Conservation (phyloP, 2,113 vertebrate genomes). For the Jaculus jaculus region DNA sequence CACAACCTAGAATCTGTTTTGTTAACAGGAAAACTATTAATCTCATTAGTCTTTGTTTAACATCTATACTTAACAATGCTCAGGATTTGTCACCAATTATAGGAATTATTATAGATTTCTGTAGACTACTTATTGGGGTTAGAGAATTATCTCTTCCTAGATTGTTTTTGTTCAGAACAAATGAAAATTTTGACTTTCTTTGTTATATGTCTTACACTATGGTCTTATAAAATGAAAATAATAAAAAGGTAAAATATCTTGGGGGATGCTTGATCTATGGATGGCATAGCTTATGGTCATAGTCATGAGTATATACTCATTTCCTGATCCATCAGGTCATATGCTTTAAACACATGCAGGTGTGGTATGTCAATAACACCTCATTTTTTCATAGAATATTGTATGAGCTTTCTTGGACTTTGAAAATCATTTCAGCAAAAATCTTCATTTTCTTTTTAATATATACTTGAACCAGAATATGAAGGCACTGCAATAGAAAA, state of each 20-base stretch:
- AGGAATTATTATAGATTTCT: neutral
- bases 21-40: neutral
- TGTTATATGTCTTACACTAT: neutral
- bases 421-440: neutral
- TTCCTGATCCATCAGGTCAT: neutral
- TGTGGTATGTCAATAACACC: neutral
- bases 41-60: neutral
- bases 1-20: neutral
- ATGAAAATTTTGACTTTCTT: neutral
- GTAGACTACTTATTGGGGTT: neutral
- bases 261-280: neutral
- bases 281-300: neutral
- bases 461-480: neutral
- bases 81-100: neutral
- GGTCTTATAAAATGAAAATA: neutral
- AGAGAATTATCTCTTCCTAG: neutral
- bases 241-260: neutral
- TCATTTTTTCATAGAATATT: neutral
- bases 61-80: neutral
- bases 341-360: neutral
- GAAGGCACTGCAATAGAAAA: neutral
- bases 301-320: neutral
- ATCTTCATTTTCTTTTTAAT: neutral
- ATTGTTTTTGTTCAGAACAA: neutral
- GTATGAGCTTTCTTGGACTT: neutral